A percentile compares a stretch with the other conserved stretches of the same genome.
Evolutionary conservation across 2,113 vertebrate species (phyloP).

Genomic region (Salminus brasiliensis): DNA sequence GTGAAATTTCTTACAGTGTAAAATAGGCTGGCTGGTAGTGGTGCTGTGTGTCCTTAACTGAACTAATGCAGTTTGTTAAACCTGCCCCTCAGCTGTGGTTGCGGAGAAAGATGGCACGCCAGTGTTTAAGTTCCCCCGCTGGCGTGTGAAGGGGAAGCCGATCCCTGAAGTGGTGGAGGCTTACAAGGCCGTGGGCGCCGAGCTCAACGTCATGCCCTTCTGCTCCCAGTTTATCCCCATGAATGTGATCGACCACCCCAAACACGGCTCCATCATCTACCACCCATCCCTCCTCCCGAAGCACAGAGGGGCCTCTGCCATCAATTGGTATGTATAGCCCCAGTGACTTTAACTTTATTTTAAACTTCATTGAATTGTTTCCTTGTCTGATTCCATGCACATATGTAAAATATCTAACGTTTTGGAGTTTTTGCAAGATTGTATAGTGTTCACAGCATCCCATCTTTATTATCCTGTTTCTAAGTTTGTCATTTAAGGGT

Average conservation of each 20-base stretch:
- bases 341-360: not conserved
- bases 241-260: slow-evolving; percentile 89
- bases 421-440: too few relatives aligned
- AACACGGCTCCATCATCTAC: slow-evolving; percentile 95
- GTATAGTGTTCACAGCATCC: too few relatives aligned
- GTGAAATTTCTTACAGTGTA: too few relatives aligned
- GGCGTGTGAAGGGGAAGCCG: slow-evolving; percentile 91
- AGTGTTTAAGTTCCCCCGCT: slow-evolving; percentile 94
- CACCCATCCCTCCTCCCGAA: slow-evolving; percentile 94
- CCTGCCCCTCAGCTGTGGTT: slow-evolving; percentile 78
- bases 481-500: too few relatives aligned
- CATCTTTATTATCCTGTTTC: too few relatives aligned
- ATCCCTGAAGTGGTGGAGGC: slow-evolving; percentile 86
- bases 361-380: not conserved
- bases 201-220: slow-evolving; percentile 98
- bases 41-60: slow-evolving; percentile 1
- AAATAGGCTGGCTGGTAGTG: not conserved
- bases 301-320: slow-evolving; percentile 95
- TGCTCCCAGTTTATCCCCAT: slow-evolving; percentile 99
- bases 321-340: slow-evolving; percentile 88
- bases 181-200: slow-evolving; percentile 89
- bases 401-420: too few relatives aligned
- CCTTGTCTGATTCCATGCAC: too few relatives aligned
- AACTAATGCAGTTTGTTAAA: slow-evolving; percentile 4
- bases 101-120: slow-evolving; percentile 94